A percentile compares a stretch with the other conserved stretches of the same genome.
Evolutionary conservation across 2,113 vertebrate genomes (phyloP).

Genomic region (Cyrtonyx montezumae): DNA sequence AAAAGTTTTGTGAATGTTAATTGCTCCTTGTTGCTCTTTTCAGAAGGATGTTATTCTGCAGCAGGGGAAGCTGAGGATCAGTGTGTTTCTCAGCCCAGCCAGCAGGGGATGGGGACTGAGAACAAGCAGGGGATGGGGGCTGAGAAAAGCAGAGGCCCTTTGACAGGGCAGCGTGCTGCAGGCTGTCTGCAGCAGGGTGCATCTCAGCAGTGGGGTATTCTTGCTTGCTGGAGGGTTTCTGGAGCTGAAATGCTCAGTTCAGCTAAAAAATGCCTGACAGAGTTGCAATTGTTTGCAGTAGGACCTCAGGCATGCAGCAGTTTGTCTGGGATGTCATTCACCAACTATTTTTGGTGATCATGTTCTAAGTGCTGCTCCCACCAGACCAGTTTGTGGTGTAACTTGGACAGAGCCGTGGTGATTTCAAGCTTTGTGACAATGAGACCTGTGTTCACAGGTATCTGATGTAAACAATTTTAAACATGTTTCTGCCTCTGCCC

Average conservation of each 20-base stretch:
- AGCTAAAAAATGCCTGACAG: neutral
- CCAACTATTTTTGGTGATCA: neutral
- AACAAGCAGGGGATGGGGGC: neutral
- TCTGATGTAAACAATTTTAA: neutral
- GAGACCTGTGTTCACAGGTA: neutral
- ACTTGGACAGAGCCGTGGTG: neutral
- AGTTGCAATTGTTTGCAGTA: neutral
- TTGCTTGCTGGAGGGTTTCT: neutral
- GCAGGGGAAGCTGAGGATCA: constrained; percentile 52
- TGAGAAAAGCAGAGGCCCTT: no score
- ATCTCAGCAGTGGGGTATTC: neutral
- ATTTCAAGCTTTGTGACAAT: neutral
- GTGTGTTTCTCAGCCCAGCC: neutral
- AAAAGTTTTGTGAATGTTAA: constrained; percentile 28
- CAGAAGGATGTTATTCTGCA: neutral
- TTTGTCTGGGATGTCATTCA: neutral
- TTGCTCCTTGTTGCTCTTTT: constrained; percentile 4
- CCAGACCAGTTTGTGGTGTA: neutral
- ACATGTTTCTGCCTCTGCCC: neutral
- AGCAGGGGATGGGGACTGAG: neutral
- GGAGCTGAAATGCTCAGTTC: neutral
- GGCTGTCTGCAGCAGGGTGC: neutral
- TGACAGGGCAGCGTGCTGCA: no score
- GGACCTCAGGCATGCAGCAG: neutral
- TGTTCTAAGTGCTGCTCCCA: neutral